phyloP scores from a whole-genome alignment of 2,888 invertebrate genomes.

The Pterobdella sp. region DNA sequence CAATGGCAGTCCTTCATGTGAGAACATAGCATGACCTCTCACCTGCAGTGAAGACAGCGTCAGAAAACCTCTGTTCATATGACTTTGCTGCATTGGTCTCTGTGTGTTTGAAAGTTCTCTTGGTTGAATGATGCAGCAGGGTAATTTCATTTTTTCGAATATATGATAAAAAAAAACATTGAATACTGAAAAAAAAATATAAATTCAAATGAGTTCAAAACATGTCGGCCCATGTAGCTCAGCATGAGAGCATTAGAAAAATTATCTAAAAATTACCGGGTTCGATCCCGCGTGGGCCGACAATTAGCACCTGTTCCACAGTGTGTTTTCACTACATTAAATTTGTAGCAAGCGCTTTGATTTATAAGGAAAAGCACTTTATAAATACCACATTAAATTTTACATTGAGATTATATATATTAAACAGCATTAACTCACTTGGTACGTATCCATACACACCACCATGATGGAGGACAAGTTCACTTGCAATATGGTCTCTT shows the following conservation, averaged over 20 bases:
- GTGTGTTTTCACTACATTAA: too few relatives aligned
- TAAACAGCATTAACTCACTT: constrained; percentile 37
- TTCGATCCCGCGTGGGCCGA: too few relatives aligned
- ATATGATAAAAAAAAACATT: too few relatives aligned
- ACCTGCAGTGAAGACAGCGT: constrained; percentile 63
- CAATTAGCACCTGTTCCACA: too few relatives aligned
- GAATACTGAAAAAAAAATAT: too few relatives aligned
- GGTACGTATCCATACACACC: constrained; percentile 47
- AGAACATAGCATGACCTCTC: constrained; percentile 70
- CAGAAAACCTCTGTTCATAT: constrained; percentile 55
- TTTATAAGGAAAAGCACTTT: too few relatives aligned
- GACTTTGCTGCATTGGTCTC: constrained; percentile 39
- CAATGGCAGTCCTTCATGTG: constrained; percentile 76
- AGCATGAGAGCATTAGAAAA: too few relatives aligned
- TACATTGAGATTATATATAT: neutral
- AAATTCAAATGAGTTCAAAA: too few relatives aligned
- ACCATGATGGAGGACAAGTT: constrained; percentile 72
- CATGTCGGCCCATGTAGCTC: too few relatives aligned
- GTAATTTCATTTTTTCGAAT: neutral
- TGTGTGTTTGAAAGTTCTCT: neutral
- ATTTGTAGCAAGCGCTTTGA: too few relatives aligned
- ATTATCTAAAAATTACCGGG: too few relatives aligned
- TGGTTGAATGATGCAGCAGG: neutral
- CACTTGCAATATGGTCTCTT: constrained; percentile 83
- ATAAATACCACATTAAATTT: too few relatives aligned